A percentile compares a stretch with the other conserved stretches of the same genome.
phyloP scores from a whole-genome alignment of 2,797 vertebrate species.

The Streptopelia turtur region DNA sequence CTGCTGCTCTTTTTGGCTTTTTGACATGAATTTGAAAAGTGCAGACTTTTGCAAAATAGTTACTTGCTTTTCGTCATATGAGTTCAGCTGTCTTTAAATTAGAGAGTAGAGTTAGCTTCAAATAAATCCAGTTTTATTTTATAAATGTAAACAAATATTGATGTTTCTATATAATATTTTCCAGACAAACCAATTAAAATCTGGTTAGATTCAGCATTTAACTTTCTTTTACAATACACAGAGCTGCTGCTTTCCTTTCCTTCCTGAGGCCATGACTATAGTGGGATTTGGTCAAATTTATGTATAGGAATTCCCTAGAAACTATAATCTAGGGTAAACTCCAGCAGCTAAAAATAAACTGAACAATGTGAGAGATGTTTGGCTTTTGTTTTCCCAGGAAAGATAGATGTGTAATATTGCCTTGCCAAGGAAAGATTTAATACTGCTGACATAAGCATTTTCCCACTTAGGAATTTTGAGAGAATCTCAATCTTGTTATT shows the following conservation, averaged over 20 bases:
- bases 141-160: neutral
- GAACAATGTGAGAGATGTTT: neutral
- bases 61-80: neutral
- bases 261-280: neutral
- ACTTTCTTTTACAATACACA: neutral
- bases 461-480: slow-evolving; percentile 8
- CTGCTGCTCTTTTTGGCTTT: neutral
- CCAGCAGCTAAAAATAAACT: neutral
- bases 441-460: neutral
- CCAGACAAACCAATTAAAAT: neutral
- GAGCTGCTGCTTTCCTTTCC: neutral
- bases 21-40: neutral
- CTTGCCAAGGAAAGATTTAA: neutral
- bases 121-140: neutral
- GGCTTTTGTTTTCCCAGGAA: neutral
- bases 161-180: neutral
- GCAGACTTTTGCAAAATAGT: neutral
- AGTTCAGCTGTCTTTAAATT: neutral
- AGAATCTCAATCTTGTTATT: neutral
- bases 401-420: neutral
- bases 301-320: neutral
- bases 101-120: neutral
- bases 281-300: neutral
- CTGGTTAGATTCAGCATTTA: neutral
- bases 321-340: neutral